Percentiles rank a stretch among this genome's conserved stretches.
Conservation (phyloP, 2,888 invertebrate species). For the Heliconius charithonia region DNA sequence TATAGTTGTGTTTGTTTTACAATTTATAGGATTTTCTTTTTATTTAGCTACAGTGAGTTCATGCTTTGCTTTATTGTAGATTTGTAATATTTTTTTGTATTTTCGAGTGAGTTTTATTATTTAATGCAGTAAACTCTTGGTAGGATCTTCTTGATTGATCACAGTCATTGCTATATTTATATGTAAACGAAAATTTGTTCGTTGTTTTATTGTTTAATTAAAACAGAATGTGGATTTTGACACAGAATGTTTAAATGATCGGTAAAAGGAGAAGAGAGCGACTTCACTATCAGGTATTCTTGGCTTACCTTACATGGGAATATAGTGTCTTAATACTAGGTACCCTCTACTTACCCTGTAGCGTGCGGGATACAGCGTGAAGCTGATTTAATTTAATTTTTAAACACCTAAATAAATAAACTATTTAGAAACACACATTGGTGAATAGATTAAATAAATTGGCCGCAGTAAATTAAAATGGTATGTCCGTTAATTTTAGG, state of each 20-base stretch:
- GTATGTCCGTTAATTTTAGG: slow-evolving; percentile 64
- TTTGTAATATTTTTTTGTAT: background rate
- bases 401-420: slow-evolving; percentile 9
- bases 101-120: no score
- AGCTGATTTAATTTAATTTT: no score
- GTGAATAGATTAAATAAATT: slow-evolving; percentile 61
- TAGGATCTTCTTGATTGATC: no score
- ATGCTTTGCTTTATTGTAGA: background rate
- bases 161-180: no score
- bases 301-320: background rate
- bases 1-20: background rate
- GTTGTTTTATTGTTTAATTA: no score
- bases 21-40: background rate
- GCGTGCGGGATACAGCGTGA: no score
- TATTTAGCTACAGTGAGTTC: background rate
- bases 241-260: background rate
- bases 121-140: no score
- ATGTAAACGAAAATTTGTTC: background rate
- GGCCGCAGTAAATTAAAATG: slow-evolving; percentile 65
- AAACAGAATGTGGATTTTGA: no score
- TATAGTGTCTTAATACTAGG: no score
- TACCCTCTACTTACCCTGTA: no score
- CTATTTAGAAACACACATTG: slow-evolving; percentile 57
- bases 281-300: background rate
- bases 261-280: background rate